Base-by-base conservation (phyloP, 1,140 invertebrate genomes). In the Tribolium castaneum region DNA sequence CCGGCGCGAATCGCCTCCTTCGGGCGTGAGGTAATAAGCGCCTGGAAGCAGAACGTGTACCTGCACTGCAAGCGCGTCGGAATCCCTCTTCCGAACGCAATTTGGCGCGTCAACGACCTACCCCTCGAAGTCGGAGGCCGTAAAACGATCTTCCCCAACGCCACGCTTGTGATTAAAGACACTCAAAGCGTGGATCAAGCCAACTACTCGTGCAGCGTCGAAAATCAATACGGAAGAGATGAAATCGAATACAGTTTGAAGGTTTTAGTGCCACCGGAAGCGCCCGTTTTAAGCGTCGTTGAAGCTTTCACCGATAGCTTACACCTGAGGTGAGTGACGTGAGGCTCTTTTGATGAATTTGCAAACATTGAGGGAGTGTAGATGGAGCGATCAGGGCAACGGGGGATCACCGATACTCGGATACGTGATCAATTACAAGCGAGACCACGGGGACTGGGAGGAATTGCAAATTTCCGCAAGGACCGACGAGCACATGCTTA, bases 131-230 rank as follows among this genome's bases (percentile, higher is more conserved):
- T 92, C 10, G 93, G 91, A n/a, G 86, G 90, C 90, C 13, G 93
- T 89, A 16, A 86, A 90, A 0, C 88, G 91, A 76, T 92, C 92
- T 78, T 92, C 90, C 6, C 89, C 92, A 39, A 90, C 90, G 74
- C 88, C 83, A 80, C 92, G 92, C 78, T 93, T 92, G 89, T 93
- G 70, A 93, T 96, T 49, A 91, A 91, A 85, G 91, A 93, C 78
- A 90, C 93, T 7, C 94, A 96, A 85, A 90, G 93, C 82, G 90
- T 90, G 14, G 94, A 96, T 86, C 93, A 93, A 83, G 96, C 96
- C n/a, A 97, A 97, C 88, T 98, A 97, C 85, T 94, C 95, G 1
- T 98, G 97, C 85, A 88, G 90, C 14, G 94, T 96, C 2, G 92
- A 94, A 81, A 98, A 98, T 86, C 88, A 89, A 6, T 92, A 96